Evolutionary conservation across 1,140 invertebrate species (phyloP).

Genomic region (Diplogasteroides magnus): DNA sequence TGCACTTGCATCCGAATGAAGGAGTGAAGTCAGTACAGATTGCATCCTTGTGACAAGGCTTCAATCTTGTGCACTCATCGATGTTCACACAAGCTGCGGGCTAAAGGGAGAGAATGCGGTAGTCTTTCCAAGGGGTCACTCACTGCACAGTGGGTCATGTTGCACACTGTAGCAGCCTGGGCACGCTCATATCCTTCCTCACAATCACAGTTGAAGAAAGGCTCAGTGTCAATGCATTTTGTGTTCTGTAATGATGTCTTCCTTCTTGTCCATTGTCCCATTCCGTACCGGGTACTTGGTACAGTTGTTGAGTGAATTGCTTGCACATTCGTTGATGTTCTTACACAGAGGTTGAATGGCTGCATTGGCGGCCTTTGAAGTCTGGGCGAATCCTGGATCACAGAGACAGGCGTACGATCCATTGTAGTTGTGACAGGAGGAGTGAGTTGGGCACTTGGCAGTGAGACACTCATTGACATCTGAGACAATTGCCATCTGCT

Average conservation of each 20-base stretch:
- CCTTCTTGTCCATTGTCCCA: not conserved
- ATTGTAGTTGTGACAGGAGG: constrained; percentile 2
- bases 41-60: constrained; percentile 46
- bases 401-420: constrained; percentile 10
- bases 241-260: not conserved
- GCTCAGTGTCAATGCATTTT: constrained; percentile 33
- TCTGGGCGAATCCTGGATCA: constrained; percentile 3
- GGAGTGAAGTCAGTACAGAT: constrained; percentile 45
- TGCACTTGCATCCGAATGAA: constrained; percentile 46
- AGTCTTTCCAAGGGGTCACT: too few species aligned
- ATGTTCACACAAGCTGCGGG: constrained; percentile 20
- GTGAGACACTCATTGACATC: constrained; percentile 14
- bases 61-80: constrained; percentile 37
- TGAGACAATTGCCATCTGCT: not conserved
- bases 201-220: constrained; percentile 36
- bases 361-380: not conserved
- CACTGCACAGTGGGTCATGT: too few species aligned
- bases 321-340: constrained; percentile 8
- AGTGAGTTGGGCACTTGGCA: constrained; percentile 7
- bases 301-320: constrained; percentile 4
- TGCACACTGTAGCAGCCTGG: constrained; percentile 41
- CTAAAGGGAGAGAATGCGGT: too few species aligned
- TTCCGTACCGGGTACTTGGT: constrained; percentile 1
- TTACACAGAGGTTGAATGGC: not conserved
- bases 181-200: constrained; percentile 43